Conservation (phyloP, 2,113 vertebrate species). For the Bos indicus region DNA sequence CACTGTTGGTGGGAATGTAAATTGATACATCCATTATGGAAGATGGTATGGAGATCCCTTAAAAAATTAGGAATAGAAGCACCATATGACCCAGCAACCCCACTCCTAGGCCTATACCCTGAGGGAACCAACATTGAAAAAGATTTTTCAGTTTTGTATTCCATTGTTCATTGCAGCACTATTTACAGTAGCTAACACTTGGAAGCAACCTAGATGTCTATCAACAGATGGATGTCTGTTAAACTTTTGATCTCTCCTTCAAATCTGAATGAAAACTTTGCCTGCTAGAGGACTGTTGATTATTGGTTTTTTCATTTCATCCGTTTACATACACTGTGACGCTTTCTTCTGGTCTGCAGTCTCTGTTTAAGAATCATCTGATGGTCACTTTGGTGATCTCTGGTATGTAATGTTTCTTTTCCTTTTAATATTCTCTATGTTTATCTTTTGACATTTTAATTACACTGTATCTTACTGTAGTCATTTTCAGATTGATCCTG, state of each 20-base stretch:
- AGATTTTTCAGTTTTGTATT: not conserved
- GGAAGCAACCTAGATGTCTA: not conserved
- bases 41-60: fast-evolving
- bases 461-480: not conserved
- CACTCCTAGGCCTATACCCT: not conserved
- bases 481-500: not conserved
- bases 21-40: not conserved
- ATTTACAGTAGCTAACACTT: not conserved
- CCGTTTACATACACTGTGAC: not conserved
- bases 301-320: not conserved
- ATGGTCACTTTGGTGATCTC: not conserved
- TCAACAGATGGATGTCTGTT: not conserved
- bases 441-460: not conserved
- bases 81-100: not conserved
- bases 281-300: not conserved
- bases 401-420: not conserved
- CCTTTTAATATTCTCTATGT: not conserved
- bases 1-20: not conserved
- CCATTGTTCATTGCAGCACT: not conserved
- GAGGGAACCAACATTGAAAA: not conserved
- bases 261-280: not conserved
- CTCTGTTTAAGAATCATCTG: not conserved
- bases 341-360: not conserved
- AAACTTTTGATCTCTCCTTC: not conserved
- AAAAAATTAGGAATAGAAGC: not conserved